Evolutionary conservation across 2,797 vertebrate species (phyloP).

Genomic region (Pantherophis vulpinus): DNA sequence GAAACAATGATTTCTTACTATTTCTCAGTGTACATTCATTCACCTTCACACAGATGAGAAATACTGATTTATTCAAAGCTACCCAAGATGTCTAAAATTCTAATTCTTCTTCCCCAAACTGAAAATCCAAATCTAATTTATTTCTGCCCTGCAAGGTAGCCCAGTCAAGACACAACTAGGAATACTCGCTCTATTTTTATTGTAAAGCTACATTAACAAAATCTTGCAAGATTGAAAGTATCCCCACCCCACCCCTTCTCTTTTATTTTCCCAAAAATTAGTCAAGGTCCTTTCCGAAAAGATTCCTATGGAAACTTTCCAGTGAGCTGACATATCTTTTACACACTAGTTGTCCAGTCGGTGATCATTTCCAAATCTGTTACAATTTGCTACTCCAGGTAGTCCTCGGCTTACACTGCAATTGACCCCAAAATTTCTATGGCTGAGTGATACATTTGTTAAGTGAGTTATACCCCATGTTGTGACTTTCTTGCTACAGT

Average conservation of each 20-base stretch:
- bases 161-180: background rate
- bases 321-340: background rate
- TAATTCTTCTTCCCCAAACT: background rate
- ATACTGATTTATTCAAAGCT: background rate
- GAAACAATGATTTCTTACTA: background rate
- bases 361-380: background rate
- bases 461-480: no score
- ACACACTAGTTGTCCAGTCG: background rate
- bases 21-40: background rate
- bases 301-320: background rate
- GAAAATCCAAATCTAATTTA: background rate
- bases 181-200: background rate
- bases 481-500: no score
- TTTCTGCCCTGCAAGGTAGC: background rate
- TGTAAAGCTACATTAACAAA: background rate
- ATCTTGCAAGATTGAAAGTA: background rate
- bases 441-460: no score
- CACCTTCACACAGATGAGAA: background rate
- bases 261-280: background rate
- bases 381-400: background rate
- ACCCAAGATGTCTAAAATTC: background rate
- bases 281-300: background rate
- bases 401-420: no score
- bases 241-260: fast-evolving
- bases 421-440: no score